phyloP scores from a whole-genome alignment of 2,888 invertebrate species.

The Nomada fabriciana region DNA sequence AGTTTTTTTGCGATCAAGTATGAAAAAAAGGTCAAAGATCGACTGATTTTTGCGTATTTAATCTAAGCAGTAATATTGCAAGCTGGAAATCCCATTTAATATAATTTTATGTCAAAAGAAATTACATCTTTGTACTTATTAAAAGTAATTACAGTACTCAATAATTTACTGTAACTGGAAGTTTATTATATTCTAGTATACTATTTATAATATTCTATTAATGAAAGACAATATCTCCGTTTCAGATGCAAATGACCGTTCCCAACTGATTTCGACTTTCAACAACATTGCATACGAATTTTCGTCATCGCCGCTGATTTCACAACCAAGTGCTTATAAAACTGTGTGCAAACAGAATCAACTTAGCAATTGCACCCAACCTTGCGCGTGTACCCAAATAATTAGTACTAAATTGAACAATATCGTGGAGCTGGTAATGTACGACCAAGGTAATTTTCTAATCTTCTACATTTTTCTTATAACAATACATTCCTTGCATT shows the following conservation, averaged over 20 bases:
- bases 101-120: neutral
- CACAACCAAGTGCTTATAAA: slow-evolving; percentile 75
- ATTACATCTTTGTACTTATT: too few species aligned
- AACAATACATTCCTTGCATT: too few species aligned
- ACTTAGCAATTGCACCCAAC: slow-evolving; percentile 75
- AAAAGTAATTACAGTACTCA: too few species aligned
- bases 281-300: slow-evolving; percentile 82
- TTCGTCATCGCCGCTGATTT: slow-evolving; percentile 82
- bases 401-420: slow-evolving; percentile 75
- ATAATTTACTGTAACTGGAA: too few species aligned
- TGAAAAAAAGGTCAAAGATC: too few species aligned
- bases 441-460: slow-evolving; percentile 80
- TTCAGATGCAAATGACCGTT: slow-evolving; percentile 13
- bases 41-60: neutral
- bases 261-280: slow-evolving; percentile 79
- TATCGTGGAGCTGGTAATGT: slow-evolving; percentile 83
- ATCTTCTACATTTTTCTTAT: too few species aligned
- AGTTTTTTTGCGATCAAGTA: neutral
- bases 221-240: neutral
- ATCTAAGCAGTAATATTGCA: neutral
- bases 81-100: too few species aligned
- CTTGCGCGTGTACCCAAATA: slow-evolving; percentile 83
- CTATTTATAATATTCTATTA: neutral
- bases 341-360: slow-evolving; percentile 16
- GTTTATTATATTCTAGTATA: too few species aligned